phyloP scores from a whole-genome alignment of 1,140 invertebrate genomes.

The Plectrocnemia conspersa region DNA sequence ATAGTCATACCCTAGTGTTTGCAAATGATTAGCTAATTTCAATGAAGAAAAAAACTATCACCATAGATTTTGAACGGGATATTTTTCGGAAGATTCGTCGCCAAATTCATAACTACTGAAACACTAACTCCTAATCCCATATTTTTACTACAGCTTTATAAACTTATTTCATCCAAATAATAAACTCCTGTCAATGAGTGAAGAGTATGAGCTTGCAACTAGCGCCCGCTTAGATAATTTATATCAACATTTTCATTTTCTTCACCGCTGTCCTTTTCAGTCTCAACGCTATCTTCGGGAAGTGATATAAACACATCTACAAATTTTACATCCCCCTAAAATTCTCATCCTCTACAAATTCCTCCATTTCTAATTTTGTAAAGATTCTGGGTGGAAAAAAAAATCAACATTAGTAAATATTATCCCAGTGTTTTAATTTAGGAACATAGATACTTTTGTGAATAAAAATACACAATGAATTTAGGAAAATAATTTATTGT shows the following conservation, averaged over 20 bases:
- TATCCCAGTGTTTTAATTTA: no score
- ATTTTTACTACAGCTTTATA: slow-evolving; percentile 17
- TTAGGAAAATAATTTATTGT: no score
- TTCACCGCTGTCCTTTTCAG: slow-evolving; percentile 6
- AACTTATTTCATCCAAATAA: slow-evolving; percentile 1
- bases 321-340: slow-evolving; percentile 6
- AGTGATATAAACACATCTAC: slow-evolving; percentile 7
- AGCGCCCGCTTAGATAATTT: slow-evolving; percentile 1
- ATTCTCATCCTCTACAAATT: slow-evolving; percentile 5
- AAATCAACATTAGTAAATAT: background rate
- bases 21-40: slow-evolving; percentile 23
- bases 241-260: slow-evolving; percentile 5
- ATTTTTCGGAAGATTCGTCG: slow-evolving; percentile 18
- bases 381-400: background rate
- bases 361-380: background rate
- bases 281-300: slow-evolving; percentile 2
- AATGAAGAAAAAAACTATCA: slow-evolving; percentile 28
- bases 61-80: slow-evolving; percentile 27
- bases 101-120: slow-evolving; percentile 26
- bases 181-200: slow-evolving; percentile 3
- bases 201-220: slow-evolving; percentile 3
- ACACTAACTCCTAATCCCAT: slow-evolving; percentile 31
- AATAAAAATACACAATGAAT: no score
- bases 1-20: slow-evolving; percentile 11
- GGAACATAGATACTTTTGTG: no score